Percentiles rank a stretch among this genome's conserved stretches.
Conservation (phyloP, 2,888 invertebrate genomes). For the Eristalis tenax region DNA sequence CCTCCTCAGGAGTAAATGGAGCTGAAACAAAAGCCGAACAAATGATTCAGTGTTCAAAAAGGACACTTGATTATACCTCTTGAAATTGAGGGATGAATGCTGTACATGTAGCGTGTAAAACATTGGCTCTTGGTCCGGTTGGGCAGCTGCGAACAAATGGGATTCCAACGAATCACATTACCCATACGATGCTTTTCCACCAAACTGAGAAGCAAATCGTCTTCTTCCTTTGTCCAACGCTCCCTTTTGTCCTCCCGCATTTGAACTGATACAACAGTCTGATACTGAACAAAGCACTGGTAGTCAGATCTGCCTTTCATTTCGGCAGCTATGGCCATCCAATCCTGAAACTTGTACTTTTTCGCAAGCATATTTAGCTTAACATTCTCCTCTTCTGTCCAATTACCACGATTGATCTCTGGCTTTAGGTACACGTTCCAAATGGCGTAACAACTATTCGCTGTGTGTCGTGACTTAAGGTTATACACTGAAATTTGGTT, state of each 20-base stretch:
- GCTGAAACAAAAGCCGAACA: slow-evolving; percentile 71
- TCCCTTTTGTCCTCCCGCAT: slow-evolving; percentile 75
- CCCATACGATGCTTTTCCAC: slow-evolving; percentile 86
- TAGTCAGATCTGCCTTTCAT: slow-evolving; percentile 86
- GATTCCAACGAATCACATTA: slow-evolving; percentile 88
- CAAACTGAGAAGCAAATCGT: slow-evolving; percentile 84
- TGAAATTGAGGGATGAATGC: slow-evolving; percentile 76
- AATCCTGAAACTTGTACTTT: slow-evolving; percentile 83
- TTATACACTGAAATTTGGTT: slow-evolving; percentile 76
- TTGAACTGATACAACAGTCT: slow-evolving; percentile 81
- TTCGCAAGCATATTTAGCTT: slow-evolving; percentile 80
- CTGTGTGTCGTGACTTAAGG: slow-evolving; percentile 83
- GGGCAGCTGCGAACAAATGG: slow-evolving; percentile 85
- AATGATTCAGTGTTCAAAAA: background rate
- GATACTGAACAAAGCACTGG: slow-evolving; percentile 87
- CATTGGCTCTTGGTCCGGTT: slow-evolving; percentile 86
- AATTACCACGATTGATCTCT: slow-evolving; percentile 84
- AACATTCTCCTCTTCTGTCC: slow-evolving; percentile 83
- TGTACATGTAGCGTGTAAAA: slow-evolving; percentile 83
- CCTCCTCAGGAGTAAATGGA: slow-evolving; percentile 85
- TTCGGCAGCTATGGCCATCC: slow-evolving; percentile 85
- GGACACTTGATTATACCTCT: slow-evolving; percentile 73
- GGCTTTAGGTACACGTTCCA: slow-evolving; percentile 89
- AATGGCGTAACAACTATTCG: slow-evolving; percentile 85
- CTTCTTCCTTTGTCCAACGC: slow-evolving; percentile 87